Percentiles rank a stretch among this genome's conserved stretches.
Conservation (phyloP, 2,113 vertebrate species). For the Callipepla californica region DNA sequence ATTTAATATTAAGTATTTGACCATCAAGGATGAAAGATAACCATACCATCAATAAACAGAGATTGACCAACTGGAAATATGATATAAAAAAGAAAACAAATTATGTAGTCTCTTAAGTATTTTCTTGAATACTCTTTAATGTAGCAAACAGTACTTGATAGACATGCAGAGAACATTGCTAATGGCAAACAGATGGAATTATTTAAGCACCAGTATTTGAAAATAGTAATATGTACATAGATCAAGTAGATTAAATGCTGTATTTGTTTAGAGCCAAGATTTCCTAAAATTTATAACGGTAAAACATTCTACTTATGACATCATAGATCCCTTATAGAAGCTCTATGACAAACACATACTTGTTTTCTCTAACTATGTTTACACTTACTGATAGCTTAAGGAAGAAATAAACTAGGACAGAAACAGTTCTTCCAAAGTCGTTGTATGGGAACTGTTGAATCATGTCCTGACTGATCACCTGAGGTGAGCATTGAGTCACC, state of each 20-base stretch:
- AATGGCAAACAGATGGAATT: not conserved
- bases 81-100: not conserved
- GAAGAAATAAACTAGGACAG: not conserved
- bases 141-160: not conserved
- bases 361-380: not conserved
- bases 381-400: not conserved
- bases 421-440: not conserved
- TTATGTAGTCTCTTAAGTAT: not conserved
- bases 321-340: not conserved
- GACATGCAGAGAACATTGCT: not conserved
- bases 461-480: too few species aligned
- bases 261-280: not conserved
- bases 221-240: not conserved
- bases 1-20: constrained; percentile 19
- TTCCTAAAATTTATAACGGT: not conserved
- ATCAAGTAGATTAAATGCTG: not conserved
- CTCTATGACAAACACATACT: not conserved
- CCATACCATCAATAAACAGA: not conserved
- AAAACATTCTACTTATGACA: not conserved
- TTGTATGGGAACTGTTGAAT: too few species aligned
- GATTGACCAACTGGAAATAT: not conserved
- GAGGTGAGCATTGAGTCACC: too few species aligned
- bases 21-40: constrained; percentile 25
- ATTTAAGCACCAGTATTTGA: not conserved
- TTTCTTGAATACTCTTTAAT: not conserved